Evolutionary conservation across 2,888 invertebrate species (phyloP).

Genomic region (Heteropelma amictum): DNA sequence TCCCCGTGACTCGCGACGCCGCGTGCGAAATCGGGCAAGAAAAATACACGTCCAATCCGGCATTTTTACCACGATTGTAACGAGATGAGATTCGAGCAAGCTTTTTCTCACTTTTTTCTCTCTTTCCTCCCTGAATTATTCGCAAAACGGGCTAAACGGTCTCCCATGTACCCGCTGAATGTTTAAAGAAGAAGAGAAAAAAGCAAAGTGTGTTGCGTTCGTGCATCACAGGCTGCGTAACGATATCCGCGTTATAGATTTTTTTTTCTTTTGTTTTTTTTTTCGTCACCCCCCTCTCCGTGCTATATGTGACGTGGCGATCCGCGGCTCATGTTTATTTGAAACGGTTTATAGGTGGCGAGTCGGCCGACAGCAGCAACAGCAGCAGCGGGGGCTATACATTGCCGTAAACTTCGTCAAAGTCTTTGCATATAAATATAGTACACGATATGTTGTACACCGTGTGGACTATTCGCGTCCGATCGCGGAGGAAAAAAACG

Average conservation of each 20-base stretch:
- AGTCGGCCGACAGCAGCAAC: too few relatives aligned
- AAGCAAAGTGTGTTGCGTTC: constrained; percentile 53
- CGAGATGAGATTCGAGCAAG: background rate
- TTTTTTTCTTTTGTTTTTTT: constrained; percentile 59
- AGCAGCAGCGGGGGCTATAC: constrained; percentile 23
- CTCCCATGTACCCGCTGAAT: too few relatives aligned
- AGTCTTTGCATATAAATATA: constrained; percentile 24
- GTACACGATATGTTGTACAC: background rate
- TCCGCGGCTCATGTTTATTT: constrained; percentile 73
- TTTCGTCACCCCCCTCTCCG: constrained; percentile 22
- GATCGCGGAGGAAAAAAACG: constrained; percentile 29
- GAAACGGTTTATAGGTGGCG: constrained; percentile 66
- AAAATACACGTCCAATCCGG: background rate
- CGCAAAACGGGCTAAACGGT: too few relatives aligned
- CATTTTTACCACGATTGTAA: background rate
- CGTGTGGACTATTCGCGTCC: constrained; percentile 32
- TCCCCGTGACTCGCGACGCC: background rate
- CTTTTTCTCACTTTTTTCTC: too few relatives aligned
- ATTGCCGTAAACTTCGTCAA: constrained; percentile 53
- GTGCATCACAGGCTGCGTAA: constrained; percentile 63
- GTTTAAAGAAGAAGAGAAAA: background rate
- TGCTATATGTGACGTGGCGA: constrained; percentile 73
- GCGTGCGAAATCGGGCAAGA: too few relatives aligned
- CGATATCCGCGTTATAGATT: constrained; percentile 72
- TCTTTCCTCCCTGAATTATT: too few relatives aligned